These are phyloP conservation scores for Halocaridina rubra DNA, from an alignment of 2,888 invertebrate genomes.

Conservation along the genomic window DNA sequence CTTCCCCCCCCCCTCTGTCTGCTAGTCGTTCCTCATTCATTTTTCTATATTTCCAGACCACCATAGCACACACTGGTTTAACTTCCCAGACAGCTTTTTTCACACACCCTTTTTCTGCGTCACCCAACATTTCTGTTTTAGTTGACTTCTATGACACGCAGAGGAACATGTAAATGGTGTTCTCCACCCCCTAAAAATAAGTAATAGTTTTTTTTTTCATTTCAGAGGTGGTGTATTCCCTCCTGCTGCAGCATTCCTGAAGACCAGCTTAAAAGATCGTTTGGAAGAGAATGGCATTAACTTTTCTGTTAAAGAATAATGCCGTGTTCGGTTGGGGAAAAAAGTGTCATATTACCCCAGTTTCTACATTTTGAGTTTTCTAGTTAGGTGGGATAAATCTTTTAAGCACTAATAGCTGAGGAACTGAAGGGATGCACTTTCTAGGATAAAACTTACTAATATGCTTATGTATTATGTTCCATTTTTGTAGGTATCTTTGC, in stretches of 20 bases:
- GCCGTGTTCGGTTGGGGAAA: no score
- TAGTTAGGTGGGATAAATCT: no score
- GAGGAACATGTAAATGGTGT: neutral
- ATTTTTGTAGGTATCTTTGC: no score
- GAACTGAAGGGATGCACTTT: no score
- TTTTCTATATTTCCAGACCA: neutral
- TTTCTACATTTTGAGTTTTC: no score
- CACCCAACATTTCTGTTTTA: neutral
- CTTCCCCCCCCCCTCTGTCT: no score
- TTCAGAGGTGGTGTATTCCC: conserved; percentile 88
- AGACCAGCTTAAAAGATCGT: conserved; percentile 82
- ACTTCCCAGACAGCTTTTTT: neutral
- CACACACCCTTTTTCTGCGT: neutral
- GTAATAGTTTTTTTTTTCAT: conserved; percentile 66
- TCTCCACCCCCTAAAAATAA: neutral
- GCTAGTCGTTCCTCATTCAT: no score
- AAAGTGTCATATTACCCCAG: no score
- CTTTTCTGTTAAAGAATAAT: conserved; percentile 73
- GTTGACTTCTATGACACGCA: neutral
- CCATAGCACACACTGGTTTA: neutral
- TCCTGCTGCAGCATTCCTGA: conserved; percentile 86
- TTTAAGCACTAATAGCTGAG: no score
- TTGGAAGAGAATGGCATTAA: conserved; percentile 79
- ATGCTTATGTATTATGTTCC: no score
- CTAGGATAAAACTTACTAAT: no score